phyloP scores from a whole-genome alignment of 2,888 invertebrate species.

The Carterocephalus palaemon region DNA sequence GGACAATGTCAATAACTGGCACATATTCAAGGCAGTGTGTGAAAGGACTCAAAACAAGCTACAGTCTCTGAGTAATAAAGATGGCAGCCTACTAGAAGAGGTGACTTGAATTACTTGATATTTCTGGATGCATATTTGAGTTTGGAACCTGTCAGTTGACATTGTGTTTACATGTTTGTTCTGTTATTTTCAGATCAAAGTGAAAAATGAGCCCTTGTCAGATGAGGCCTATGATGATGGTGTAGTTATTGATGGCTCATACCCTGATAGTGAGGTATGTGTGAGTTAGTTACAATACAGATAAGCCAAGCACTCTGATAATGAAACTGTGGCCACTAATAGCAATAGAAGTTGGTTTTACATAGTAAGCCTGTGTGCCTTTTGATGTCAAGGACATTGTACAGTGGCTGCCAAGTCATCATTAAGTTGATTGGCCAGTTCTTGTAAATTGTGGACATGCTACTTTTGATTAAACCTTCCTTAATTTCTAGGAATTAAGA shows the following conservation, averaged over 20 bases:
- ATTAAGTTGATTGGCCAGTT: conserved; percentile 9
- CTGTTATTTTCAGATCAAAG: conserved; percentile 73
- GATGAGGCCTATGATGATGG: conserved; percentile 77
- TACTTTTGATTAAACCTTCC: too few species aligned
- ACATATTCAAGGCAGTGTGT: conserved; percentile 81
- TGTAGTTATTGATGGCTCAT: conserved; percentile 72
- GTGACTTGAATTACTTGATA: conserved; percentile 63
- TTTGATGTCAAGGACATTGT: conserved; percentile 65
- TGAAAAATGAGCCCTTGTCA: conserved; percentile 79
- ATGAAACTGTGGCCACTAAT: conserved; percentile 16
- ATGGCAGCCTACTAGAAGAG: conserved; percentile 76
- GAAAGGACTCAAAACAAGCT: conserved; percentile 82
- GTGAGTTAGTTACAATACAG: conserved; percentile 24
- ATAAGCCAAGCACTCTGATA: conserved; percentile 22
- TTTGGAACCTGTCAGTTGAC: conserved; percentile 49
- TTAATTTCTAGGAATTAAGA: too few species aligned
- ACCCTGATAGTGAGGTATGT: conserved; percentile 69
- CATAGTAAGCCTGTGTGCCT: conserved; percentile 21
- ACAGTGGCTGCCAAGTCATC: conserved; percentile 39
- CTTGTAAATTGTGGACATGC: too few species aligned
- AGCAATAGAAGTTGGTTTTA: conserved; percentile 15
- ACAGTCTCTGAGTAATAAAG: conserved; percentile 76
- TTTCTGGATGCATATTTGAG: conserved; percentile 49
- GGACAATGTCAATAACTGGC: conserved; percentile 82
- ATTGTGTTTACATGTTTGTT: conserved; percentile 43